Conservation (phyloP, 2,888 invertebrate genomes). For the Sialis fuliginosa region DNA sequence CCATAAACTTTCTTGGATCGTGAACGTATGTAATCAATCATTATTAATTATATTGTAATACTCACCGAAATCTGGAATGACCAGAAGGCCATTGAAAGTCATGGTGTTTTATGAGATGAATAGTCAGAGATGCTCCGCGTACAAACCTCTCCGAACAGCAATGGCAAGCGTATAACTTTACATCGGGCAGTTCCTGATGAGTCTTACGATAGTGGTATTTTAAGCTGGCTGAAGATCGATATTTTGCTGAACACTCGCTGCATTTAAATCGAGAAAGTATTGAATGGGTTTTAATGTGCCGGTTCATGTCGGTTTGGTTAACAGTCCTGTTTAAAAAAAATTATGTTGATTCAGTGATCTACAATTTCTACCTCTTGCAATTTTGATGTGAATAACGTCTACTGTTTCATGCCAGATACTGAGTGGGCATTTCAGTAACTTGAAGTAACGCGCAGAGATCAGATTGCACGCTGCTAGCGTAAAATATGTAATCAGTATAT, state of each 20-base stretch:
- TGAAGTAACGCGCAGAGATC: no score
- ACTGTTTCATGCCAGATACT: no score
- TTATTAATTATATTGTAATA: no score
- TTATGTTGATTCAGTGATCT: not conserved
- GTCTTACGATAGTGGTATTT: constrained; percentile 19
- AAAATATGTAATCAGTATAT: no score
- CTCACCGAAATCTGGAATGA: constrained; percentile 50
- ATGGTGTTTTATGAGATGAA: constrained; percentile 53
- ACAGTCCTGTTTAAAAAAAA: constrained; percentile 30
- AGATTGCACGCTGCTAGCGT: no score
- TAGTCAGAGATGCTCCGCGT: constrained; percentile 46
- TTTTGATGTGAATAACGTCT: no score
- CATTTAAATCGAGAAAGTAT: constrained; percentile 21
- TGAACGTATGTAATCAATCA: no score
- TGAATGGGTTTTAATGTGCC: constrained; percentile 33
- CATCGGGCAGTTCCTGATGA: constrained; percentile 18
- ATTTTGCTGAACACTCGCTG: constrained; percentile 26
- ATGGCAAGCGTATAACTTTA: constrained; percentile 41
- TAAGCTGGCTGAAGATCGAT: constrained; percentile 19
- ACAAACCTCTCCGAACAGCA: constrained; percentile 52
- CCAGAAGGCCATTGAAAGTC: constrained; percentile 58
- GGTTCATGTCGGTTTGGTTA: constrained; percentile 36
- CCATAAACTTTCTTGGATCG: no score
- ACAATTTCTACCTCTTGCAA: no score
- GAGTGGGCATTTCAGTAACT: no score